These are phyloP conservation scores for Sebastes schlegelii DNA, from an alignment of 2,113 vertebrate genomes.

Conservation along the genomic window DNA sequence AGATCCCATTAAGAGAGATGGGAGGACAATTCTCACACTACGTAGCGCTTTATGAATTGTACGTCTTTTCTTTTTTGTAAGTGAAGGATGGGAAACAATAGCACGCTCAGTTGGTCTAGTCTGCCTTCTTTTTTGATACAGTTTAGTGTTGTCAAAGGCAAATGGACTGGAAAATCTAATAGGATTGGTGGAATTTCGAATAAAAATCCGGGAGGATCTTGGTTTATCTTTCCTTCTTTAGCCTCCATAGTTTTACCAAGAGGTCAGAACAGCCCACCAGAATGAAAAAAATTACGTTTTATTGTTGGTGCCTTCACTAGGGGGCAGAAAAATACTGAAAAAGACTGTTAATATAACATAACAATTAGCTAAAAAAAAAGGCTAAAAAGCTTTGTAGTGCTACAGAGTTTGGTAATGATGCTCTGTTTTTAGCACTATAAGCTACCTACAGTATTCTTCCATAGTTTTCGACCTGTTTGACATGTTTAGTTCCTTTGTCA, in stretches of 20 bases:
- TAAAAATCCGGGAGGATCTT: background rate
- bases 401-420: background rate
- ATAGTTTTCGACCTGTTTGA: conserved; percentile 26
- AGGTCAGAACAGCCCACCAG: background rate
- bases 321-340: background rate
- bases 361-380: background rate
- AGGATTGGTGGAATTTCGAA: background rate
- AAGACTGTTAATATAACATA: background rate
- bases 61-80: conserved; percentile 11
- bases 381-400: too few species aligned
- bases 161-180: conserved; percentile 13
- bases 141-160: background rate
- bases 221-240: background rate
- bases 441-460: too few species aligned
- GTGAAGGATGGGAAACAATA: conserved; percentile 8
- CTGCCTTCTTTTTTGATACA: conserved; percentile 6
- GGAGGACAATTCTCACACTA: conserved; percentile 11
- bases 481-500: conserved; percentile 45
- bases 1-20: background rate
- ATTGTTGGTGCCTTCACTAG: background rate
- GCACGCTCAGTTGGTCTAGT: background rate
- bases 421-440: background rate
- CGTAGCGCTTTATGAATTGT: conserved; percentile 12
- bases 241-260: background rate
- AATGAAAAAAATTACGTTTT: background rate